Percentiles rank a stretch among this genome's conserved stretches.
Evolutionary conservation across 2,888 invertebrate genomes (phyloP).

Genomic region (Mantis religiosa): DNA sequence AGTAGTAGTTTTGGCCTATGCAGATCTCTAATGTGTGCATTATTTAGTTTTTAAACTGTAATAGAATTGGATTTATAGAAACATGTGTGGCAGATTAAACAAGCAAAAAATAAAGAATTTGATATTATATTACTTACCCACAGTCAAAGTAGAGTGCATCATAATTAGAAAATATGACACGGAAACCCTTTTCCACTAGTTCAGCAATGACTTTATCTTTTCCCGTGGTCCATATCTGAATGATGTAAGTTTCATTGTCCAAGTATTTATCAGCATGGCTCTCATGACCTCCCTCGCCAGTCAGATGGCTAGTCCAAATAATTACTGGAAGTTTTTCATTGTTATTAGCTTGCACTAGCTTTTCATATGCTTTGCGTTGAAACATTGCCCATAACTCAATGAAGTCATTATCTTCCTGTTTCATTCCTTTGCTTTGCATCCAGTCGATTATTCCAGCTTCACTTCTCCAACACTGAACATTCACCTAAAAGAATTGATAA

Average conservation of each 20-base stretch:
- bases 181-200: constrained; percentile 67
- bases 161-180: constrained; percentile 78
- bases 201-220: constrained; percentile 53
- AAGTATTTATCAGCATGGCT: constrained; percentile 59
- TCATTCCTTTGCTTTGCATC: constrained; percentile 35
- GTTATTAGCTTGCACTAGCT: constrained; percentile 24
- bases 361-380: constrained; percentile 32
- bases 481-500: constrained; percentile 40
- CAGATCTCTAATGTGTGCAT: too few relatives aligned
- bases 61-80: too few relatives aligned
- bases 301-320: constrained; percentile 79
- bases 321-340: constrained; percentile 53
- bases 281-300: constrained; percentile 49
- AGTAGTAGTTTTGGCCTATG: too few relatives aligned
- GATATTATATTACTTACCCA: constrained; percentile 45
- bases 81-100: too few relatives aligned
- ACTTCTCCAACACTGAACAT: constrained; percentile 70
- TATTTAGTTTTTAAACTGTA: too few relatives aligned
- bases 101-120: neutral
- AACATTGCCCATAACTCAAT: constrained; percentile 38
- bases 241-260: constrained; percentile 70
- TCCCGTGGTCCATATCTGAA: constrained; percentile 77
- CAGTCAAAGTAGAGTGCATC: constrained; percentile 84
- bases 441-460: constrained; percentile 55
- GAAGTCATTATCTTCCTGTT: constrained; percentile 44